Evolutionary conservation across 2,113 vertebrate genomes (phyloP), one percentile per base, ranked within the genome.

Genomic region (Brachionichthys hirsutus): DNA sequence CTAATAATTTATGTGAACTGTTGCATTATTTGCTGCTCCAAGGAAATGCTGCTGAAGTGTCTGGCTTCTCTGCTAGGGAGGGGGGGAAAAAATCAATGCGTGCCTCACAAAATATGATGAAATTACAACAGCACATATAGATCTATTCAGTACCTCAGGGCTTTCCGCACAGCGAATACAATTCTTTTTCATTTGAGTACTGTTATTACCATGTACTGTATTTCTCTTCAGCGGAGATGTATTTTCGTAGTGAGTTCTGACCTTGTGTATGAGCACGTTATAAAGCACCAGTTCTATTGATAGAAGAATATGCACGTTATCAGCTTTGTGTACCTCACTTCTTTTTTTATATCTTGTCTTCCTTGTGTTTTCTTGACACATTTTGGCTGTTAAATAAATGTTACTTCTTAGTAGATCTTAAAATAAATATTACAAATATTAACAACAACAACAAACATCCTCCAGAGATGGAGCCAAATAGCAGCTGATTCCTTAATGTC

Each of bases 71-170:
- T 50, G 3, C 12, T 7, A 30, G 47, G 51, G 16, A 64, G 16
- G 17, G 16, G 17, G 7, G n/a, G 58, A 65, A 50, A 66, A 80
- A 81, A 84, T 83, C 79, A 73, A 81, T 78, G 51, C 64, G 42
- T 41, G 62, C 64, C 66, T 79, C 1, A 10, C 65, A 79, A 64
- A 79, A 46, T 67, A 67, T 82, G 79, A 82, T 81, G 58, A 78
- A 75, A 85, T 76, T 61, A 64, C 80, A 73, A 81, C 70, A 69
- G 73, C 68, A 64, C 38, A 10, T 82, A 81, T 86, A 82, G 57
- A 80, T 89, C 71, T 78, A 45, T 68, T 47, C 54, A 42, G 62
- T 46, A 73, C 75, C 85, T 75, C 19, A 44, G 56, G 73, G 73
- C 59, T 72, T 70, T 73, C 62, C 60, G 38, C 44, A 71, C 66